phyloP scores from a whole-genome alignment of 1,140 invertebrate species.

The Ctenoplectra terminalis region DNA sequence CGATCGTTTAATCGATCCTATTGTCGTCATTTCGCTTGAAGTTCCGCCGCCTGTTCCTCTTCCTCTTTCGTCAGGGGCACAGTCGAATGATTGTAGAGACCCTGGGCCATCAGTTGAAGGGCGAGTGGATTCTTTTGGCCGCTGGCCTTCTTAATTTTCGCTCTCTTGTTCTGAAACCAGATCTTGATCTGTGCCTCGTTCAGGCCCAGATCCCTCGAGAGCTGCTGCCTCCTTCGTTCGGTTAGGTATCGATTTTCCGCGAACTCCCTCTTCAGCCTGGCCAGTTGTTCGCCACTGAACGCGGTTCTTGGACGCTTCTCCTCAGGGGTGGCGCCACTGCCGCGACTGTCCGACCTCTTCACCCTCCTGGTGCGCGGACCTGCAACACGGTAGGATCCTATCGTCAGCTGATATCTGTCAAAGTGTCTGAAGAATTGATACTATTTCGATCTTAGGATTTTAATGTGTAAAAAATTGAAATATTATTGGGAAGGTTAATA shows the following conservation, averaged over 20 bases:
- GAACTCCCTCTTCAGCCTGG: constrained; percentile 96
- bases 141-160: constrained; percentile 98
- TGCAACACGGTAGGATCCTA: constrained; percentile 73
- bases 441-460: background rate
- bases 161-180: constrained; percentile 99
- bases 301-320: constrained; percentile 98
- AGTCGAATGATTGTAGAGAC: constrained; percentile 95
- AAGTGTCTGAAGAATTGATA: constrained; percentile 33
- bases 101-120: constrained; percentile 96
- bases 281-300: constrained; percentile 97
- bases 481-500: too few species aligned
- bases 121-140: constrained; percentile 95
- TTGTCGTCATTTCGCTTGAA: constrained; percentile 79
- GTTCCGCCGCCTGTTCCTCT: constrained; percentile 86
- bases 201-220: constrained; percentile 95
- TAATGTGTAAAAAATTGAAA: background rate
- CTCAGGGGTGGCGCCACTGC: constrained; percentile 82
- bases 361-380: constrained; percentile 78
- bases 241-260: constrained; percentile 97
- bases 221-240: constrained; percentile 94
- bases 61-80: constrained; percentile 92
- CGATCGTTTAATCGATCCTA: constrained; percentile 13
- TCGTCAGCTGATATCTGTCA: constrained; percentile 74
- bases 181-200: constrained; percentile 99
- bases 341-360: constrained; percentile 69